These are phyloP conservation scores for Netelia inedita DNA, from an alignment of 2,888 invertebrate genomes.

Conservation along the genomic window DNA sequence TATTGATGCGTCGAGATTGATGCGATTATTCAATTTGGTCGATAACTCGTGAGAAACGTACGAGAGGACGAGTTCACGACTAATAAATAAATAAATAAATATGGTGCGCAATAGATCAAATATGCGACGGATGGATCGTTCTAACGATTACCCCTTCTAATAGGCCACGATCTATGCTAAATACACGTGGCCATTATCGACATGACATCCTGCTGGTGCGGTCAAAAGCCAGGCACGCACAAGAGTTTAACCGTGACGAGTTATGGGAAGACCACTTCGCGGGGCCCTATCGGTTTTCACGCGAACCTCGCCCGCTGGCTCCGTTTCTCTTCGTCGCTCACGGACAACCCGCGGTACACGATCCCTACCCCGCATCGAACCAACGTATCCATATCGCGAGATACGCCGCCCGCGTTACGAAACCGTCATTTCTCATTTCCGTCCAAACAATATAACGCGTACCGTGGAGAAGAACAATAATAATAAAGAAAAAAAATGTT, in stretches of 20 bases:
- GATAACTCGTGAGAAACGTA: neutral
- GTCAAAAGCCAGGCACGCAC: neutral
- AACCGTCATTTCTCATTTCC: slow-evolving; percentile 23
- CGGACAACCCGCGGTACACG: neutral
- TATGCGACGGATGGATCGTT: slow-evolving; percentile 66
- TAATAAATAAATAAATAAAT: neutral
- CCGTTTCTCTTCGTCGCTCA: slow-evolving; percentile 7
- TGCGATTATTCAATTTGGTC: too few relatives aligned
- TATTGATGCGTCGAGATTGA: too few relatives aligned
- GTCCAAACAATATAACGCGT: too few relatives aligned
- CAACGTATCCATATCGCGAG: slow-evolving; percentile 13
- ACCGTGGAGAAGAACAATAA: too few relatives aligned
- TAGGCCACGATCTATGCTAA: slow-evolving; percentile 78
- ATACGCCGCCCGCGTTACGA: neutral
- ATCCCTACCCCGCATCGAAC: too few relatives aligned
- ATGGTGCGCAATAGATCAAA: slow-evolving; percentile 19
- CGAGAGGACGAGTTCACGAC: neutral
- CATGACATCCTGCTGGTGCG: slow-evolving; percentile 79
- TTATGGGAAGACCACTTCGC: slow-evolving; percentile 6
- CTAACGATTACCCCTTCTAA: slow-evolving; percentile 78
- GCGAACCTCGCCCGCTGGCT: slow-evolving; percentile 53
- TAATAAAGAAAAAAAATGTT: neutral
- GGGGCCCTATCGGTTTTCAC: slow-evolving; percentile 50
- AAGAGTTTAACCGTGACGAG: too few relatives aligned
- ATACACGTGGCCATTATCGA: slow-evolving; percentile 77